These are phyloP conservation scores for Syngnathoides biaculeatus DNA, from an alignment of 2,113 vertebrate species.

Conservation along the genomic window DNA sequence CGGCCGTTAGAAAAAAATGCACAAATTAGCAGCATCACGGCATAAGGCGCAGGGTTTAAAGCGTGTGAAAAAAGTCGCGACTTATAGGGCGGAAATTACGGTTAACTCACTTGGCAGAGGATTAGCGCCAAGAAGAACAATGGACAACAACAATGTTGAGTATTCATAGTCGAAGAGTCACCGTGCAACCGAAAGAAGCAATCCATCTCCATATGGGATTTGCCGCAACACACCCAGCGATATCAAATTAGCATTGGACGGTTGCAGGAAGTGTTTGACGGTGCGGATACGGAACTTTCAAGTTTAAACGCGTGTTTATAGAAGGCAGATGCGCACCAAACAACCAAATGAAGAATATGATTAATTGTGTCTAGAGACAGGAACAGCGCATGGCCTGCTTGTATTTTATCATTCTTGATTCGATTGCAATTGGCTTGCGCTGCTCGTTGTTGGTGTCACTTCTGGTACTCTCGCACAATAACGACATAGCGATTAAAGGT, in stretches of 20 bases:
- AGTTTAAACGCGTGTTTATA: constrained; percentile 1
- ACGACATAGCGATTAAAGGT: background rate
- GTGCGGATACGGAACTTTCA: background rate
- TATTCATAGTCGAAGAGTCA: too few species aligned
- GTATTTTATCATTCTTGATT: constrained; percentile 6
- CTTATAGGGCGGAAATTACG: too few species aligned
- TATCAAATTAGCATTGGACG: background rate
- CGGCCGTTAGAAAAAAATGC: too few species aligned
- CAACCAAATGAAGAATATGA: background rate
- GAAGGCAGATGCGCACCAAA: background rate
- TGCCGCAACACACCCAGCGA: background rate
- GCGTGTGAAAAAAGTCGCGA: too few species aligned
- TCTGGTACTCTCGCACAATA: background rate
- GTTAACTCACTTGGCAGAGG: too few species aligned
- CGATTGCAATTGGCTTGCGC: constrained; percentile 13
- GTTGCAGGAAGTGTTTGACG: background rate
- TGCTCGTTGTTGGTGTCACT: constrained; percentile 1
- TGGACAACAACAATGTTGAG: too few species aligned
- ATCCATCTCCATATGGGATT: background rate
- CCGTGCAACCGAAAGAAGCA: too few species aligned
- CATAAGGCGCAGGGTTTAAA: too few species aligned
- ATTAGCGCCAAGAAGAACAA: too few species aligned
- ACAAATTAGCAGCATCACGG: too few species aligned
- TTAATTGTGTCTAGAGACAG: constrained; percentile 1
- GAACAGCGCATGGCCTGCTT: constrained; percentile 19